These are phyloP conservation scores for Periphyllus acericola DNA, from an alignment of 2,888 invertebrate genomes.

Conservation along the genomic window DNA sequence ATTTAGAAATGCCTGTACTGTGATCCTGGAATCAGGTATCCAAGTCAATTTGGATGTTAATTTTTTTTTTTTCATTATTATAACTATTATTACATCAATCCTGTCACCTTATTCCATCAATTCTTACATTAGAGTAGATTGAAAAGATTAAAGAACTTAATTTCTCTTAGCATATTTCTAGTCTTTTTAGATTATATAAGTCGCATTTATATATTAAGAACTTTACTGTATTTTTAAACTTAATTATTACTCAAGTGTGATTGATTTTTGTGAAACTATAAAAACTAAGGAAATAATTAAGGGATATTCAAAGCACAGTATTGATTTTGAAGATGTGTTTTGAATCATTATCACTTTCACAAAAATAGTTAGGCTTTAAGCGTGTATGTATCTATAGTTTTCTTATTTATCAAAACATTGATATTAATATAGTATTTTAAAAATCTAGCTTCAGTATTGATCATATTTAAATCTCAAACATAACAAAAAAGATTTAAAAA, in stretches of 20 bases:
- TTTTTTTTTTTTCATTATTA: conserved; percentile 8
- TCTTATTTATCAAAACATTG: neutral
- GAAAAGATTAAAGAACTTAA: neutral
- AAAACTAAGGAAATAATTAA: conserved; percentile 6
- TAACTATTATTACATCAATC: neutral
- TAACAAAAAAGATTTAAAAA: conserved; percentile 10
- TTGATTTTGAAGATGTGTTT: conserved; percentile 17
- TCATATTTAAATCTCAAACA: conserved; percentile 47
- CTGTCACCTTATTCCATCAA: conserved; percentile 38
- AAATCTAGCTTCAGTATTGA: conserved; percentile 6
- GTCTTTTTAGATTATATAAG: conserved; percentile 34
- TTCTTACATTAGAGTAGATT: conserved; percentile 26
- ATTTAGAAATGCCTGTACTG: conserved; percentile 59
- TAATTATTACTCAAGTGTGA: conserved; percentile 30
- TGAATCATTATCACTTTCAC: neutral
- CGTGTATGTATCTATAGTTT: conserved; percentile 11
- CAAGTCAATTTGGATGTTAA: conserved; percentile 52
- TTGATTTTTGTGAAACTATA: conserved; percentile 19
- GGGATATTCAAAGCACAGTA: conserved; percentile 1
- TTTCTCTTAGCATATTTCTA: conserved; percentile 20
- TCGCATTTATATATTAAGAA: conserved; percentile 46
- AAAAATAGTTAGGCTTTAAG: neutral
- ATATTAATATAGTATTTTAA: neutral
- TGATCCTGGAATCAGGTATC: conserved; percentile 52
- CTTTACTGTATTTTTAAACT: conserved; percentile 42